Conservation (phyloP, 2,113 vertebrate genomes). For the Aspiorhynchus laticeps region DNA sequence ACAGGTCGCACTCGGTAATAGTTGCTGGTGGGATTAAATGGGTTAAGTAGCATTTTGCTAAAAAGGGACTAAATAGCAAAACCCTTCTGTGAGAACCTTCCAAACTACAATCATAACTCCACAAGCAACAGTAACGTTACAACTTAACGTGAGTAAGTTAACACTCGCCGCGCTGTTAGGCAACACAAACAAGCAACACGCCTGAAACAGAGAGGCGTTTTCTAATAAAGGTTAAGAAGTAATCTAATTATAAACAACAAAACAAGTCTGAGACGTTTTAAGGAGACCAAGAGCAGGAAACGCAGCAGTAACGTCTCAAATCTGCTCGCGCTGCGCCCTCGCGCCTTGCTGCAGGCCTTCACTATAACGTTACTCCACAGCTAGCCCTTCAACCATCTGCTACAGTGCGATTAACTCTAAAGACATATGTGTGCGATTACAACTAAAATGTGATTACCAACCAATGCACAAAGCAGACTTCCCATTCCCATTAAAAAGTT, state of each 20-base stretch:
- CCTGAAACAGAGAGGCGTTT: neutral
- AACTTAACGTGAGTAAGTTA: neutral
- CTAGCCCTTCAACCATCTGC: neutral
- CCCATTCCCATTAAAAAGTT: neutral
- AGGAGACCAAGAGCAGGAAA: neutral
- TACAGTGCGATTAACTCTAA: too few species aligned
- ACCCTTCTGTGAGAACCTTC: neutral
- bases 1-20: neutral
- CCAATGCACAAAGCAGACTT: neutral
- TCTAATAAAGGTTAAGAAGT: neutral
- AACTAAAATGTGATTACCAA: neutral
- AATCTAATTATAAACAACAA: neutral
- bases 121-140: neutral
- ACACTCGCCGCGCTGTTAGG: neutral
- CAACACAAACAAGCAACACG: neutral
- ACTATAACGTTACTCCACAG: neutral
- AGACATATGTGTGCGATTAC: neutral
- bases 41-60: neutral
- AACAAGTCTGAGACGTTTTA: neutral
- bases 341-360: slow-evolving; percentile 31
- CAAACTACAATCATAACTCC: neutral
- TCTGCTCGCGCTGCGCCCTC: neutral
- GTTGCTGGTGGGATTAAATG: neutral
- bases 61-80: neutral
- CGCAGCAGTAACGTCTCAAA: neutral